These are phyloP conservation scores for Myotis daubentonii DNA, from an alignment of 2,797 vertebrate genomes.

Conservation along the genomic window DNA sequence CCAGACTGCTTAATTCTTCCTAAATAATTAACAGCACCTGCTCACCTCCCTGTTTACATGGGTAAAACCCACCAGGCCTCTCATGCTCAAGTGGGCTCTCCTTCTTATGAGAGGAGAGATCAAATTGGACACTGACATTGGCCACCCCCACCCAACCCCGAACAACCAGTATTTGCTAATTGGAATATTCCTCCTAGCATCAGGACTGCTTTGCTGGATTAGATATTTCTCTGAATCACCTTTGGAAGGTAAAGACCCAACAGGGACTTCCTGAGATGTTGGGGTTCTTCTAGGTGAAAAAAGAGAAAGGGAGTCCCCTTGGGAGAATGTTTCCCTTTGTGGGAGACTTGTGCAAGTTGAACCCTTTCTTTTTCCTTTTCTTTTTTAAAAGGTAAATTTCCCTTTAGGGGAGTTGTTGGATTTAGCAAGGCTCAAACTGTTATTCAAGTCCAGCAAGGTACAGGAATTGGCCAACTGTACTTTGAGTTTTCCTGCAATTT, in stretches of 20 bases:
- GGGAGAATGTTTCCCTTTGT: not conserved
- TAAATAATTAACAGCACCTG: slow-evolving; percentile 68
- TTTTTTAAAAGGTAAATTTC: not conserved
- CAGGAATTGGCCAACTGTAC: not conserved
- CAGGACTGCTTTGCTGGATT: not conserved
- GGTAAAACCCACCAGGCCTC: not conserved
- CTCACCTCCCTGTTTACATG: not conserved
- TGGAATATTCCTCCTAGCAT: not conserved
- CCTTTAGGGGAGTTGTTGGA: not conserved
- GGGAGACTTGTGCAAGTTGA: not conserved
- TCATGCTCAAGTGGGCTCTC: not conserved
- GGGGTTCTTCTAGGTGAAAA: not conserved
- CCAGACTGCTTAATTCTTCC: slow-evolving; percentile 57
- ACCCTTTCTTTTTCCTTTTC: not conserved
- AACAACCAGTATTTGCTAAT: not conserved
- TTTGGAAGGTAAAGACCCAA: slow-evolving; percentile 6
- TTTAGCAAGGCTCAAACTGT: not conserved
- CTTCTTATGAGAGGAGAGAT: not conserved
- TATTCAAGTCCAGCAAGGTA: not conserved
- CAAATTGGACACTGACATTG: not conserved
- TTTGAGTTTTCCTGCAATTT: not conserved
- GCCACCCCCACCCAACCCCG: not conserved
- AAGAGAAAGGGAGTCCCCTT: not conserved
- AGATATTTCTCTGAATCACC: slow-evolving; percentile 13
- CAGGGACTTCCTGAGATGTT: not conserved